Base-by-base conservation (phyloP, 2,113 vertebrate genomes). In the Corythaixoides concolor region DNA sequence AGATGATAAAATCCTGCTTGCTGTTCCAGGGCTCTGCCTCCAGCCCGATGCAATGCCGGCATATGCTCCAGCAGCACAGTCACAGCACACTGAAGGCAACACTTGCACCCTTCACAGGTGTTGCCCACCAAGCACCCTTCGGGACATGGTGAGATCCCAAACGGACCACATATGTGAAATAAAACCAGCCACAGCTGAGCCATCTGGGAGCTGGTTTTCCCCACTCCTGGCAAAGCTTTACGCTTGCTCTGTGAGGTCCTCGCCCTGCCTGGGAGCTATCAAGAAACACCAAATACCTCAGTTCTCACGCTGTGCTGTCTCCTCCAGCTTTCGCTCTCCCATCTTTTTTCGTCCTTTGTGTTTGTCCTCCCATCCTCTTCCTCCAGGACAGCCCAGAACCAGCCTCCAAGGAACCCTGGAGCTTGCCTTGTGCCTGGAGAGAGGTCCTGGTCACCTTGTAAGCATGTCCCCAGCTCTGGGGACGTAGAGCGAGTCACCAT, bases 111-210 rank as follows among this genome's bases (percentile, higher is more conserved):
- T 32, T 24, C 11, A 2, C 20, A 19, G 75, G 10, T 32, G 24
- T 33, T 33, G 21, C 63, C 12, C 8, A 1, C n/a, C 64, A 45
- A 10, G 30, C 35, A 41, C 49, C 69, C 64, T 50, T 47, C 58
- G 69, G 70, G 73, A 50, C 47, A 41, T 0, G 0, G 24, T 41
- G 55, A 59, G 19, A 50, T n/a, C 73, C 56, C 64, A 67, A 37
- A 60, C 0, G 2, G n/a, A n/a, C 83, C 62, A 30, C 28, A 16
- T 5, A 43, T 1, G 0, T 2, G 55, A 43, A 23, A 58, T 13
- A 49, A 69, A 81, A 81, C 4, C 23, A 76, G 39, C 28, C 14
- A 19, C 21, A 28, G 30, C 33, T 14, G 26, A 87, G 26, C 39
- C 28, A 52, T 45, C 3, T 2, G 30, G 27, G 49, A 4, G 0